Conservation (phyloP, 2,888 invertebrate genomes). For the Lamellibrachia satsuma region DNA sequence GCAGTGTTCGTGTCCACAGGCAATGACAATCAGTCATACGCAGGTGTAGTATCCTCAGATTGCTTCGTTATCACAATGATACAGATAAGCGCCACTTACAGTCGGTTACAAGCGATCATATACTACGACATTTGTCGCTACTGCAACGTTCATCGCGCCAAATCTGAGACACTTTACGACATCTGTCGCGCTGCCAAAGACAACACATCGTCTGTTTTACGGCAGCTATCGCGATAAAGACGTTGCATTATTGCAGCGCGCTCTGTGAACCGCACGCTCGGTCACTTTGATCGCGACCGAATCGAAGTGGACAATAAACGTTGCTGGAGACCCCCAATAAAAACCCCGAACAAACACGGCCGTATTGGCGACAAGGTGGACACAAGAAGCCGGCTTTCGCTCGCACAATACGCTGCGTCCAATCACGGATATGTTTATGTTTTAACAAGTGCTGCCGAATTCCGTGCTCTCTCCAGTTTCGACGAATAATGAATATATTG, state of each 20-base stretch:
- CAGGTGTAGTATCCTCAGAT: neutral
- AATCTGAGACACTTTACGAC: neutral
- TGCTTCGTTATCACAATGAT: constrained; percentile 5
- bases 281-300: neutral
- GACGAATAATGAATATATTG: neutral
- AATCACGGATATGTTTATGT: constrained; percentile 13
- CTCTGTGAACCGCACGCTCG: neutral
- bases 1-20: neutral
- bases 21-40: neutral
- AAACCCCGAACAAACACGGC: neutral
- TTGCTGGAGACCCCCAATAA: constrained; percentile 6
- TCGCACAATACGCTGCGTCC: neutral
- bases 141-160: neutral
- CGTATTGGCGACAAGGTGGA: neutral
- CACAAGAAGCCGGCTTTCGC: neutral
- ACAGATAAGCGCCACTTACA: constrained; percentile 17
- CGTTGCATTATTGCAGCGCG: neutral
- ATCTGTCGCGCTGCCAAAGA: neutral
- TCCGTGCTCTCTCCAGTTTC: neutral
- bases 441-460: constrained; percentile 17
- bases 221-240: constrained; percentile 5
- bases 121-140: neutral
- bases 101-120: neutral
- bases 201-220: constrained; percentile 17
- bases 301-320: constrained; percentile 11